Evolutionary conservation across 2,888 invertebrate genomes (phyloP), one percentile per base, ranked within the genome.

Genomic region (Allygus modestus): DNA sequence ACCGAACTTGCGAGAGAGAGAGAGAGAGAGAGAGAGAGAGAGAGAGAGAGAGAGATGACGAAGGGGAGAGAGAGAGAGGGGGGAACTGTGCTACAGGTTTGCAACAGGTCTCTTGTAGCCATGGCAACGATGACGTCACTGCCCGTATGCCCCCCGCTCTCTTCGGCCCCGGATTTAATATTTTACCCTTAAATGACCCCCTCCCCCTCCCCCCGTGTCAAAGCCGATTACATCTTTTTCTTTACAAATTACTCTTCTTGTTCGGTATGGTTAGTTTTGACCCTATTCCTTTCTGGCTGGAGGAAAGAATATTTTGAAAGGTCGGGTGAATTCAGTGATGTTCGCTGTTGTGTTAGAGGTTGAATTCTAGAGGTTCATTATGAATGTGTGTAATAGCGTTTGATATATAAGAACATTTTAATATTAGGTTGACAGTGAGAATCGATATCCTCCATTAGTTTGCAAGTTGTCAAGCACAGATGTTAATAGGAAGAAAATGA

Each of bases 1-100:
- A 17, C 51, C 17, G 58, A 26, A n/a, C 31, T 15, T n/a, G n/a
- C 37, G 51, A 26, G 58, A 71, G 54, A 33, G 58, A 54, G 31
- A 51, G 11, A 54, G 58, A 23, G 84, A 82, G 86, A 82, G 75
- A 81, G 51, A 23, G 79, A 51, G 58, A 58, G 43, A 54, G 23
- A 20, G 69, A 81, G 75, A 81, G 85, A 82, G 43, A 23, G 61
- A 58, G 23, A 71, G 15, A 58, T 12, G 33, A 23, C 54, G 61
- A 26, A 31, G 33, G 33, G 46, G 71, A 82, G 41, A 31, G 73
- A 43, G 46, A 46, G 37, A 75, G 26, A 20, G 75, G 82, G 75
- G 85, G 81, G 85, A 79, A 65, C 69, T 84, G 85, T 84, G 87
- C 85, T 71, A 71, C 71, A 71, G 71, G 71, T 71, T 87, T 87